Evolutionary conservation across 2,797 vertebrate species (phyloP).

Genomic region (Nyctalus aviator): DNA sequence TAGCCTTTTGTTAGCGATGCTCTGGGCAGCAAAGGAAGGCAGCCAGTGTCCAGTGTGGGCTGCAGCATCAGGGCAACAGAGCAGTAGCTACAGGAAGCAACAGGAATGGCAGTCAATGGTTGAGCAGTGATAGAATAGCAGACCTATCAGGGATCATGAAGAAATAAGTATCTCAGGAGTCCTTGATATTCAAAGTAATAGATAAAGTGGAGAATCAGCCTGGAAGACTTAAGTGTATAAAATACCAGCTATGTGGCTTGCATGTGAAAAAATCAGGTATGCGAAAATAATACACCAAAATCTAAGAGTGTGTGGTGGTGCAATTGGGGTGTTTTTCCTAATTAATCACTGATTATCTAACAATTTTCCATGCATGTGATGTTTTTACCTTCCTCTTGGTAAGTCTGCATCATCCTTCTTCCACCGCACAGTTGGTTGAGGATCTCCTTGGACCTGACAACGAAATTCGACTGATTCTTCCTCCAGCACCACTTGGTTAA

Average conservation of each 20-base stretch:
- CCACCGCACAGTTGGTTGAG: conserved; percentile 96
- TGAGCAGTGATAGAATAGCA: neutral
- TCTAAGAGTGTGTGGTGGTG: neutral
- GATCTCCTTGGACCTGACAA: conserved; percentile 98
- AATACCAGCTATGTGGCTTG: neutral
- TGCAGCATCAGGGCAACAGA: neutral
- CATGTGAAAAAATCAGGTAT: neutral
- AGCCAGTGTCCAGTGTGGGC: accelerated
- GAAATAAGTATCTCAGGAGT: neutral
- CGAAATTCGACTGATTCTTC: conserved; percentile 97
- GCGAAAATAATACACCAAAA: neutral
- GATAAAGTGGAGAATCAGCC: neutral
- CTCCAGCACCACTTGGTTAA: conserved; percentile 98
- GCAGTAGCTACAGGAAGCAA: no score
- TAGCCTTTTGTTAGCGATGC: neutral
- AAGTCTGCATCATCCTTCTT: conserved; percentile 97
- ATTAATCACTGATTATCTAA: neutral
- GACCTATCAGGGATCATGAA: no score
- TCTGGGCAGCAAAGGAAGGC: neutral
- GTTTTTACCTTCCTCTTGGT: conserved; percentile 94
- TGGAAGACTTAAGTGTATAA: neutral
- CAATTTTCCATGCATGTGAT: accelerated
- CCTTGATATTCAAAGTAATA: neutral
- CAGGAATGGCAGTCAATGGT: neutral
- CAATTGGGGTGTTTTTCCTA: neutral